Conservation (phyloP, 2,797 vertebrate genomes). For the Sternotherus odoratus region DNA sequence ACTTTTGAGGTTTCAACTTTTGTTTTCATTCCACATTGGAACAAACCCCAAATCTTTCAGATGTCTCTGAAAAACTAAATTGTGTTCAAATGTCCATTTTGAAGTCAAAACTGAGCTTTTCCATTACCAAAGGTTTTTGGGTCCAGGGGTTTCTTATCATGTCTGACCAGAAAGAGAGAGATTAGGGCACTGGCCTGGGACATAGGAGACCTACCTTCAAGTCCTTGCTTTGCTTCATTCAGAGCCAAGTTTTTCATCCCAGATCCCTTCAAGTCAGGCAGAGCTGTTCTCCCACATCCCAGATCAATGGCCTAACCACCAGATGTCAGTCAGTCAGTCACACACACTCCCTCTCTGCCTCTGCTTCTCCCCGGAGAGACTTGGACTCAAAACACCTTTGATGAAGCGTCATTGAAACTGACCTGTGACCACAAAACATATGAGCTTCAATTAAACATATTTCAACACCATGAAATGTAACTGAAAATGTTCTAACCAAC, state of each 20-base stretch:
- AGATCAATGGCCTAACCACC: background rate
- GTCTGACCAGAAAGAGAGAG: no score
- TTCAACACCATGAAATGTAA: background rate
- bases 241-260: background rate
- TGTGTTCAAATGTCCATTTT: no score
- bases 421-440: background rate
- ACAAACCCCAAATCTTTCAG: no score
- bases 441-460: background rate
- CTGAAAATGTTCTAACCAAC: background rate
- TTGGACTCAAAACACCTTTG: background rate
- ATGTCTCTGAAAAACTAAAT: no score
- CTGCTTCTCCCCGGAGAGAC: background rate
- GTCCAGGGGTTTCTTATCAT: no score
- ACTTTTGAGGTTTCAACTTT: no score
- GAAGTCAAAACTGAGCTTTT: no score
- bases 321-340: background rate
- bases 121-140: no score
- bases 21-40: no score
- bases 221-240: background rate
- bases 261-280: no score
- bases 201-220: background rate
- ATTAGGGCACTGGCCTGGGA: background rate
- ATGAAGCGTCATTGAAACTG: background rate
- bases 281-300: background rate
- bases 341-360: no score